phyloP scores from a whole-genome alignment of 2,797 vertebrate genomes.

The Megaceryle alcyon region DNA sequence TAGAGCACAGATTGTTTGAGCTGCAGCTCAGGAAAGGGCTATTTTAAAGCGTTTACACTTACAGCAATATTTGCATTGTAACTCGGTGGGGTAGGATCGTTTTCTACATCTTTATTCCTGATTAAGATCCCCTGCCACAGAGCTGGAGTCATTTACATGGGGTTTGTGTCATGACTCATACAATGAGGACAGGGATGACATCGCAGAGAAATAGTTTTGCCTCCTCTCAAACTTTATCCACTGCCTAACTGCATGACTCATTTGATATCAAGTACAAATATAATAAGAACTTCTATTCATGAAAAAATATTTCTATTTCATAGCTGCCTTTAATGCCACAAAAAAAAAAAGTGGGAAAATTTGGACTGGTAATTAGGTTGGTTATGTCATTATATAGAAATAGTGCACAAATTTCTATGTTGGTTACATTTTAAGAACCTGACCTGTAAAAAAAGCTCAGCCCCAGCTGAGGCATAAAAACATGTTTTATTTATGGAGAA shows the following conservation, averaged over 20 bases:
- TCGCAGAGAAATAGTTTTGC: conserved; percentile 25
- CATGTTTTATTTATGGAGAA: background rate
- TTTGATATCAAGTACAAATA: conserved; percentile 52
- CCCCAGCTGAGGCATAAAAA: background rate
- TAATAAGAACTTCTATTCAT: conserved; percentile 14
- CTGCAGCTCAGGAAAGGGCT: background rate
- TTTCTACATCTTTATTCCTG: background rate
- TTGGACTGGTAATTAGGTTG: background rate
- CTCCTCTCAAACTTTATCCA: conserved; percentile 9
- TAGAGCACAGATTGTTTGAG: background rate
- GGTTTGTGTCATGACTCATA: conserved; percentile 46
- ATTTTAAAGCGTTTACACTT: background rate
- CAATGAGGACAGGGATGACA: conserved; percentile 17
- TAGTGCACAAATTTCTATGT: background rate
- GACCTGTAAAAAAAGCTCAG: background rate
- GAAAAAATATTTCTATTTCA: background rate
- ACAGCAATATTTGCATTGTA: conserved; percentile 5
- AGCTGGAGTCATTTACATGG: background rate
- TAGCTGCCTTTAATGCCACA: background rate
- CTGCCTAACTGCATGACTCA: conserved; percentile 67
- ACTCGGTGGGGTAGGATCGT: background rate
- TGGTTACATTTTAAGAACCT: background rate
- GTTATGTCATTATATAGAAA: background rate
- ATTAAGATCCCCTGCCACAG: background rate
- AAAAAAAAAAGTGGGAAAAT: background rate